Evolutionary conservation across 2,797 vertebrate species (phyloP).

Genomic region (Hemibagrus guttatus): DNA sequence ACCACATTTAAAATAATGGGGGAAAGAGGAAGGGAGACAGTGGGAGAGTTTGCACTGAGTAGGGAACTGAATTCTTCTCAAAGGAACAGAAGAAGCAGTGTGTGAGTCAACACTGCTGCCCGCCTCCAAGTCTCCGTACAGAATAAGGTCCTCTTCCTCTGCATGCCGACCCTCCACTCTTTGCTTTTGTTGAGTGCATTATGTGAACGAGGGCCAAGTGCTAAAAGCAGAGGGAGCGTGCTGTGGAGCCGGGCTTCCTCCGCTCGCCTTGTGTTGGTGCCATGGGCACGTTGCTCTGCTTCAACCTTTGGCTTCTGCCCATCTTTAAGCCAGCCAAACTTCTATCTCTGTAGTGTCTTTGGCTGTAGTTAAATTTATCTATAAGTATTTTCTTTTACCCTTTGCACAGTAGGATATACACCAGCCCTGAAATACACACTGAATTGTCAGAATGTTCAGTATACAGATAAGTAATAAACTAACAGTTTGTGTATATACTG

Average conservation of each 20-base stretch:
- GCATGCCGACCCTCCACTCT: constrained; percentile 44
- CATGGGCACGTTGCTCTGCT: constrained; percentile 39
- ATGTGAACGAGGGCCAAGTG: constrained; percentile 47
- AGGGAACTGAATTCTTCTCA: constrained; percentile 13
- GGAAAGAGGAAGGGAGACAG: background rate
- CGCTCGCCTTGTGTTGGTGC: constrained; percentile 36
- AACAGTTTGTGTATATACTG: background rate
- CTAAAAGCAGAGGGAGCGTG: constrained; percentile 51
- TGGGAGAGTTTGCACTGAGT: constrained; percentile 26
- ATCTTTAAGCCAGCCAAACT: constrained; percentile 35
- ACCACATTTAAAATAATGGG: background rate
- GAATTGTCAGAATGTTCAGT: background rate
- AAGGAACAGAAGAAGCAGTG: constrained; percentile 41
- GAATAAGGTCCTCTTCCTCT: constrained; percentile 48
- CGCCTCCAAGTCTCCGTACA: constrained; percentile 47
- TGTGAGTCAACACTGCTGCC: constrained; percentile 43
- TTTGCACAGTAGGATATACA: background rate
- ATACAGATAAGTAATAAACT: background rate
- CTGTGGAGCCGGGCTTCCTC: constrained; percentile 51
- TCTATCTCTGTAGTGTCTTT: constrained; percentile 18
- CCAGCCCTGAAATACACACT: background rate
- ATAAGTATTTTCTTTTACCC: background rate
- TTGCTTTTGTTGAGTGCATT: constrained; percentile 48
- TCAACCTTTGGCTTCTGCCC: constrained; percentile 39
- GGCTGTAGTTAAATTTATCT: constrained; percentile 22